Conservation (phyloP, 2,888 invertebrate genomes). For the Petrolisthes cinctipes region DNA sequence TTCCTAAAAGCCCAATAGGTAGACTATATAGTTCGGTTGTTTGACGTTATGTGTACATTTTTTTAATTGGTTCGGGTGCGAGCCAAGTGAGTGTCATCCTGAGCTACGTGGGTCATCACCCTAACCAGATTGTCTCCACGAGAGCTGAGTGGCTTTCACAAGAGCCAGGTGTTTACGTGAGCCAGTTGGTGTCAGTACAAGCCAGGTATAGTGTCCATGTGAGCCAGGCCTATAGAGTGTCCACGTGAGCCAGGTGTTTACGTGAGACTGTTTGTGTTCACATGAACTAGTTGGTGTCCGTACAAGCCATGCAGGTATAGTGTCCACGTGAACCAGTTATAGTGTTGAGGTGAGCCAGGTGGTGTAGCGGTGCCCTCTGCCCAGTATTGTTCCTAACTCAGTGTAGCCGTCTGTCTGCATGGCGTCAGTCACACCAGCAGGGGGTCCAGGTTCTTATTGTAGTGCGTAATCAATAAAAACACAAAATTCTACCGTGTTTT, state of each 20-base stretch:
- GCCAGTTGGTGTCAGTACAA: constrained; percentile 1
- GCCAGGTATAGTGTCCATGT: neutral
- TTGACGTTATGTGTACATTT: constrained; percentile 37
- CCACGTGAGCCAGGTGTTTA: neutral
- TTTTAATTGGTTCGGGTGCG: constrained; percentile 26
- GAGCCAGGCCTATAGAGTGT: neutral
- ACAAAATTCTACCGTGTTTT: neutral
- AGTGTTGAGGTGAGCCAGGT: neutral
- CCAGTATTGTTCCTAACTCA: constrained; percentile 57
- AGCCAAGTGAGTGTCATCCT: neutral
- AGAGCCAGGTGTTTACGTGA: too few species aligned
- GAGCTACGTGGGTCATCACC: neutral
- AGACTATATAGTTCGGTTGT: constrained; percentile 21
- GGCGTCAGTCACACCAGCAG: constrained; percentile 3
- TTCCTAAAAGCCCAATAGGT: constrained; percentile 35
- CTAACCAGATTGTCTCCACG: neutral
- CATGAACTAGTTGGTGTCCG: neutral
- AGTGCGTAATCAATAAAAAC: constrained; percentile 46
- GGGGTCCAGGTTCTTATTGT: constrained; percentile 45
- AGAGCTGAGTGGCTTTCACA: neutral
- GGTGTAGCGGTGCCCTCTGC: constrained; percentile 41
- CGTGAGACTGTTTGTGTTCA: neutral
- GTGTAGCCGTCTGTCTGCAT: constrained; percentile 25
- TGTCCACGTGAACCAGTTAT: neutral
- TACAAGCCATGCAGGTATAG: constrained; percentile 4